These are phyloP conservation scores for Symphodus melops DNA, from an alignment of 2,113 vertebrate genomes.

Conservation along the genomic window DNA sequence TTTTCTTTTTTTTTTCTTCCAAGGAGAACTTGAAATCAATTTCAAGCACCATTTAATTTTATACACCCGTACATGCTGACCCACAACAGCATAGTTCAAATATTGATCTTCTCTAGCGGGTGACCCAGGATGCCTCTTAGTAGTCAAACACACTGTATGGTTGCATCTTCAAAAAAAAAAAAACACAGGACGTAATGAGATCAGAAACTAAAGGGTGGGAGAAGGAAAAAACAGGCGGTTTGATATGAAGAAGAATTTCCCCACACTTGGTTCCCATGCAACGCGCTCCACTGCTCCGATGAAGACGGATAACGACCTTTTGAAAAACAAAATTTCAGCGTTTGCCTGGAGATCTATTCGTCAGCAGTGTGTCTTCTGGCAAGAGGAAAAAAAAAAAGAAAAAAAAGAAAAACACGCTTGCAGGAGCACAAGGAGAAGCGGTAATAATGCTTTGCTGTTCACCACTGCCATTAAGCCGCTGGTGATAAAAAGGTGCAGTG, in stretches of 20 bases:
- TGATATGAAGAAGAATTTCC: slow-evolving; percentile 31
- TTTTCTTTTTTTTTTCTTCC: slow-evolving; percentile 37
- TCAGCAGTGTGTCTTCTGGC: slow-evolving; percentile 53
- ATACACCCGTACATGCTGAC: slow-evolving; percentile 73
- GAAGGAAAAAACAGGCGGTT: background rate
- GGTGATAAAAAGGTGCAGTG: slow-evolving; percentile 77
- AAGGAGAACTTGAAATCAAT: slow-evolving; percentile 80
- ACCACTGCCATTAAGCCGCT: slow-evolving; percentile 70
- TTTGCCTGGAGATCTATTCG: slow-evolving; percentile 63
- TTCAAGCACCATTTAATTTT: slow-evolving; percentile 81
- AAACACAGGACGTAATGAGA: slow-evolving; percentile 39
- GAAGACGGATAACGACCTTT: slow-evolving; percentile 74
- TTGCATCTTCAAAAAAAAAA: slow-evolving; percentile 37
- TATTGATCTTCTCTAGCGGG: slow-evolving; percentile 70
- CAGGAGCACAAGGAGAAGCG: slow-evolving; percentile 53
- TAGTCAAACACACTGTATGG: slow-evolving; percentile 56
- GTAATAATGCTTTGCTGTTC: slow-evolving; percentile 72
- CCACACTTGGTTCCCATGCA: slow-evolving; percentile 30
- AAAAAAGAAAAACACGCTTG: slow-evolving; percentile 35
- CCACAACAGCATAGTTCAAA: slow-evolving; percentile 72
- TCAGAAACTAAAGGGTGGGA: background rate
- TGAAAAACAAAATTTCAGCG: slow-evolving; percentile 61
- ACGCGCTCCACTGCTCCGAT: slow-evolving; percentile 27
- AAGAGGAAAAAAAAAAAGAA: background rate
- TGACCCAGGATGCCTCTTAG: slow-evolving; percentile 60